phyloP scores from a whole-genome alignment of 2,797 vertebrate genomes.

The Chiloscyllium punctatum region DNA sequence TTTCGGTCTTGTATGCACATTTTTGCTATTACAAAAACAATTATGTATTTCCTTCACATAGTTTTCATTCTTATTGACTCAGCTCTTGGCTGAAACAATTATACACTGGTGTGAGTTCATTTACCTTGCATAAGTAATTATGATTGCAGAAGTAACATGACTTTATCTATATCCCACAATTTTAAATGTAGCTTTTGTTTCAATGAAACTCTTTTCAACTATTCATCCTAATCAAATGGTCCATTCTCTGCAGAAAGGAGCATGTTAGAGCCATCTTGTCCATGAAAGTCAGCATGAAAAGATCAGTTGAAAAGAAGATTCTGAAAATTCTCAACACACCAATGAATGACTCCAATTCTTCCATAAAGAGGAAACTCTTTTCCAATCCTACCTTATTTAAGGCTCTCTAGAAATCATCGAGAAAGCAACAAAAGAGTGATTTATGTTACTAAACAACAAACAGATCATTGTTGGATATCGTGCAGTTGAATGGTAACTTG shows the following conservation, averaged over 20 bases:
- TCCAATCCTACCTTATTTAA: neutral
- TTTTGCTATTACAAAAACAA: too few species aligned
- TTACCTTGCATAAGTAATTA: too few species aligned
- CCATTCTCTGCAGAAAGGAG: constrained; percentile 55
- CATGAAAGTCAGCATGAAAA: constrained; percentile 67
- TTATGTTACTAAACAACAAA: neutral
- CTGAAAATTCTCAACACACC: constrained; percentile 57
- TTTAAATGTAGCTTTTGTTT: neutral
- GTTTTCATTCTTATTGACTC: too few species aligned
- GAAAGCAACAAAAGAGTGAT: neutral
- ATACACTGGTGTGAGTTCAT: too few species aligned
- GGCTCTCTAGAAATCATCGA: neutral
- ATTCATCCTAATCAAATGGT: neutral
- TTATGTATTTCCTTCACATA: too few species aligned
- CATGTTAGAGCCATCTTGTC: constrained; percentile 69
- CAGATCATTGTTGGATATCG: neutral
- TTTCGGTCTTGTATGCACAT: too few species aligned
- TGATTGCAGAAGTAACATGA: too few species aligned
- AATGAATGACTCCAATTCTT: neutral
- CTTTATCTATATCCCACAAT: too few species aligned
- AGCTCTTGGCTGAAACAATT: too few species aligned
- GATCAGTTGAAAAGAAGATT: constrained; percentile 57
- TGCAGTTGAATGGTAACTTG: neutral
- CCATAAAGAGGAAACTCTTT: neutral
- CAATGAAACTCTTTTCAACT: neutral